Evolutionary conservation across 2,888 invertebrate genomes (phyloP), one percentile per base, ranked within the genome.

Genomic region (Tanytarsus gracilentus): DNA sequence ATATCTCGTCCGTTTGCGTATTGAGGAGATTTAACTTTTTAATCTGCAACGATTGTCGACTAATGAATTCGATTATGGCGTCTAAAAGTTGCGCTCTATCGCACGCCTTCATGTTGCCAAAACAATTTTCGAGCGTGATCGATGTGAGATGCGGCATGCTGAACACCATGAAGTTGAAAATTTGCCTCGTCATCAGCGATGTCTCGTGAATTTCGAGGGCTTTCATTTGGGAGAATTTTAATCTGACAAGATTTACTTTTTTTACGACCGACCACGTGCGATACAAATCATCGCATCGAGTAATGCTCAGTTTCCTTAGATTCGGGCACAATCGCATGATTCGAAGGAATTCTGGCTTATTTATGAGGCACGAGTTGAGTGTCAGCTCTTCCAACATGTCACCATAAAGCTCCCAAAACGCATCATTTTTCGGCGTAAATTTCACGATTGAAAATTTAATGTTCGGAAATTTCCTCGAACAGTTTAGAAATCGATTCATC

Each of bases 371-470:
- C 4, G 44, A 40, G 4, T 55, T 39, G 21, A 36, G 25, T 23
- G 36, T 25, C 39, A 55, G 5, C 8, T 25, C 40, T 39, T 55
- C 26, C 7, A 53, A 26, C 21, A 27, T 36, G 1, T 4, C n/a
- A 33, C 44, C 44, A 23, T 48, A 48, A 11, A 40, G 26, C 5
- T 27, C 40, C 58, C 58, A 58, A 26, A 48, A 58, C 9, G 11
- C 21, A 25, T 58, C 48, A 27, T 58, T 58, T 23, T 58, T 58
- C 3, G 58, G 48, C 11, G 44, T n/a, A 18, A 58, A 58, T 30
- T 58, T 58, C 1, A 58, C 58, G 14, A 58, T 58, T 16, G 58
- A 48, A 48, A 58, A 58, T 40, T 58, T 58, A n/a, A 58, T 58
- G 29, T 48, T 48, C 11, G 58, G 48, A 21, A 48, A 58, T 26